Percentiles rank a stretch among this genome's conserved stretches.
Conservation (phyloP, 2,888 invertebrate species). For the Leptarthrus brevirostris region DNA sequence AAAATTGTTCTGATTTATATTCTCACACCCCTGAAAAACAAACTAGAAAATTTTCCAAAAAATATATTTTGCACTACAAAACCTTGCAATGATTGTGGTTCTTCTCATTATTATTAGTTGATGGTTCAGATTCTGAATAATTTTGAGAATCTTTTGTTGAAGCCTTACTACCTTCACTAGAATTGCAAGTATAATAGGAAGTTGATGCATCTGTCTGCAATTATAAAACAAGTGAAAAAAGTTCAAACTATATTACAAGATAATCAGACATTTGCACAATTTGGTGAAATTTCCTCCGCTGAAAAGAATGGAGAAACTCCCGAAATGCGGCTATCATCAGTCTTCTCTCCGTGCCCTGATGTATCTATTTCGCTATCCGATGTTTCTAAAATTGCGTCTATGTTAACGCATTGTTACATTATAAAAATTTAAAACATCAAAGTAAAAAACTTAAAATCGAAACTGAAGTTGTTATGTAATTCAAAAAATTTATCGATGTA, state of each 20-base stretch:
- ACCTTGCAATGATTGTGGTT: conserved; percentile 57
- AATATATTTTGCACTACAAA: conserved; percentile 60
- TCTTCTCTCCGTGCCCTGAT: conserved; percentile 61
- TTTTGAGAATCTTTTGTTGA: conserved; percentile 52
- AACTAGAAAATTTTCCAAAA: not conserved
- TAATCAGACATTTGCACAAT: conserved; percentile 19
- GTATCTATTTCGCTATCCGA: conserved; percentile 66
- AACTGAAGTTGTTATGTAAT: not conserved
- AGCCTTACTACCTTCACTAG: conserved; percentile 61
- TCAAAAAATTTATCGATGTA: too few relatives aligned
- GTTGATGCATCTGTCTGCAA: conserved; percentile 60
- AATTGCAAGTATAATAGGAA: conserved; percentile 66
- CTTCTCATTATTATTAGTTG: conserved; percentile 55
- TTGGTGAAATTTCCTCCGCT: conserved; percentile 70
- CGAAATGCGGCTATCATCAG: conserved; percentile 71
- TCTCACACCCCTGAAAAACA: conserved; percentile 61
- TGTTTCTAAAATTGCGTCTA: conserved; percentile 58
- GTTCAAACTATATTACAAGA: too few relatives aligned
- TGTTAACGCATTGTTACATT: not conserved
- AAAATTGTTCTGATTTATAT: conserved; percentile 54
- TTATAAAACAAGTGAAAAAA: not conserved
- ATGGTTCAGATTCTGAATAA: conserved; percentile 50
- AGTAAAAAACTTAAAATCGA: not conserved
- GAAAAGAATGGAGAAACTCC: conserved; percentile 82
- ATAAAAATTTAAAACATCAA: not conserved